Evolutionary conservation across 2,113 vertebrate species (phyloP).

Genomic region (Leucopsar rothschildi): DNA sequence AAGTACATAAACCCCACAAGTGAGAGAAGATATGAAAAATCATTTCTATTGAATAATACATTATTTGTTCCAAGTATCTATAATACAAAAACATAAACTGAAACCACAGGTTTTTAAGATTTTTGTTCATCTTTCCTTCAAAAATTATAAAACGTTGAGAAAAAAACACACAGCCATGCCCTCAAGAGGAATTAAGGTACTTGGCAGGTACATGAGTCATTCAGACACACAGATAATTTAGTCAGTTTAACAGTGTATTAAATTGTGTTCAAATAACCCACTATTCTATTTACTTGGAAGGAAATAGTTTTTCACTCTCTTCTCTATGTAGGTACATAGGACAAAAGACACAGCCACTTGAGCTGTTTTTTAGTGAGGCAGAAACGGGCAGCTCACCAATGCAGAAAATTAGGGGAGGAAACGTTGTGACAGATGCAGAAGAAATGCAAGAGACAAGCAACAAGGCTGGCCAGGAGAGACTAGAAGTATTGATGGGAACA

Average conservation of each 20-base stretch:
- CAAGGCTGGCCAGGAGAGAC: neutral
- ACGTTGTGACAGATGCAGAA: neutral
- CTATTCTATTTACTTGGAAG: neutral
- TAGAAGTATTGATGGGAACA: neutral
- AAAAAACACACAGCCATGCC: neutral
- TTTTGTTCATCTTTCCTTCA: neutral
- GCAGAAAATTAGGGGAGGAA: neutral
- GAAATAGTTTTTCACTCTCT: neutral
- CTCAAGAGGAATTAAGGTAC: neutral
- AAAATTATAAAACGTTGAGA: neutral
- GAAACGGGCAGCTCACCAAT: neutral
- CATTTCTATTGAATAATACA: neutral
- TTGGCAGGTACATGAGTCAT: neutral
- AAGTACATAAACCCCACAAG: neutral
- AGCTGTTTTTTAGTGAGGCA: neutral
- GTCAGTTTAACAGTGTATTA: neutral
- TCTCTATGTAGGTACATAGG: neutral
- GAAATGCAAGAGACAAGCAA: neutral
- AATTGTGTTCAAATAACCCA: neutral
- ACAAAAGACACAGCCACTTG: neutral
- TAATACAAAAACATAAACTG: neutral
- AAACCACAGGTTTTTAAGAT: neutral
- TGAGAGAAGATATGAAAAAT: neutral
- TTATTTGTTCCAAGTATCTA: neutral
- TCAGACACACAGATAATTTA: neutral